Evolutionary conservation across 1,140 invertebrate species (phyloP), one percentile per base, ranked within the genome.

Genomic region (Aphaenogaster ashmeadi): DNA sequence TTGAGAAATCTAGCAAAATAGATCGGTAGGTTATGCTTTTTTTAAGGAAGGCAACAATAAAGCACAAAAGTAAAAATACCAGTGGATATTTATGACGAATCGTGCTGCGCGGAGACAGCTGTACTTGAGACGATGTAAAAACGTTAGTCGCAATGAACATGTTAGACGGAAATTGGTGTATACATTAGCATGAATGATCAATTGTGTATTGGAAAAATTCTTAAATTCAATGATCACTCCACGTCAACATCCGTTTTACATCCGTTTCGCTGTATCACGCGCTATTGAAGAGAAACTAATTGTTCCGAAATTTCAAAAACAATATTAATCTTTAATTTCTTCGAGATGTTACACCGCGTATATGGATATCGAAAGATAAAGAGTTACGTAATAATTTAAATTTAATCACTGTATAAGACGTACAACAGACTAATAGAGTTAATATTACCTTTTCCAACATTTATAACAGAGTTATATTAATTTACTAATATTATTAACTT

Each of bases 61-160:
- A 86, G 78, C 72, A 62, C 79, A 89, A 90, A 91, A 86, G 47
- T 79, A 58, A 79, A 90, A 84, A 75, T 88, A 88, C 41, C 50
- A 64, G 64, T 71, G 60, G 47, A 77, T 69, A 47, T 71, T 41
- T 54, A 78, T 36, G 44, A 21, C 58, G 58, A 72, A 56, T 56
- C 47, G 47, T 38, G 71, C 27, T 90, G n/a, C 54, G 72, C 81
- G 56, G 38, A 87, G 80, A 88, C 58, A 44, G 15, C 11, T 41
- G 6, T 15, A 27, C 8, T 71, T 66, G 44, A 90, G 79, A 74
- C 89, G 62, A 84, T 67, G 21, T n/a, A 33, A 52, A 69, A 36
- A 80, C n/a, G 13, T 79, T 69, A 69, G 44, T 80, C 38, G 27
- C 33, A 66, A 52, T 27, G 13, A 58, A 81, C 52, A 33, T n/a